These are phyloP conservation scores for Physocephala rufipes DNA, from an alignment of 2,888 invertebrate species.

Conservation along the genomic window DNA sequence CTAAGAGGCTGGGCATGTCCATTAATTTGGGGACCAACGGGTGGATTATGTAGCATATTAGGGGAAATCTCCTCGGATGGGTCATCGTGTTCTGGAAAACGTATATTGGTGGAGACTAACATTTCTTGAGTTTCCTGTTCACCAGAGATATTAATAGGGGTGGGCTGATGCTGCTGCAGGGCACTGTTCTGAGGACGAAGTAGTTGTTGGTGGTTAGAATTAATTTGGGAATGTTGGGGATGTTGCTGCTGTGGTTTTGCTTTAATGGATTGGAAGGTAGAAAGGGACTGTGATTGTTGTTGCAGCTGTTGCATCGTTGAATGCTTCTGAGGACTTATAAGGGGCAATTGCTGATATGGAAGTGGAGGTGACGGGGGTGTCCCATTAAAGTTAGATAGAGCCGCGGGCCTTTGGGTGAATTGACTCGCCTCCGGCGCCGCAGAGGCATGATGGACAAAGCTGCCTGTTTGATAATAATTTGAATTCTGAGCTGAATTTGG, in stretches of 20 bases:
- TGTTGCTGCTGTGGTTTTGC: slow-evolving; percentile 31
- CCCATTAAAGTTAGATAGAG: slow-evolving; percentile 38
- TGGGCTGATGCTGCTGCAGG: slow-evolving; percentile 1
- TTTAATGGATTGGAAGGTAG: slow-evolving; percentile 16
- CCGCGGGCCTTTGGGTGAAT: slow-evolving; percentile 32
- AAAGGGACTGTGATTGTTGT: slow-evolving; percentile 44
- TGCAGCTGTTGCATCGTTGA: slow-evolving; percentile 38
- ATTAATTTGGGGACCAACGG: slow-evolving; percentile 56
- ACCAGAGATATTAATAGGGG: slow-evolving; percentile 6
- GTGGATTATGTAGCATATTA: slow-evolving; percentile 48
- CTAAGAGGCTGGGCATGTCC: slow-evolving; percentile 64
- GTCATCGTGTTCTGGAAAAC: slow-evolving; percentile 60
- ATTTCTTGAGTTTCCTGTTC: slow-evolving; percentile 59
- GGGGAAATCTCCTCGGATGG: slow-evolving; percentile 51
- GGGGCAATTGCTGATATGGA: slow-evolving; percentile 57
- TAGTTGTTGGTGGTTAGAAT: background rate
- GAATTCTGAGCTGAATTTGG: slow-evolving; percentile 44
- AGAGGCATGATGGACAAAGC: slow-evolving; percentile 30
- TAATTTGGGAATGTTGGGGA: background rate
- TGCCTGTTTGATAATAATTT: slow-evolving; percentile 52
- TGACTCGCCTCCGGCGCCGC: slow-evolving; percentile 31
- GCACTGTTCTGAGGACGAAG: slow-evolving; percentile 4
- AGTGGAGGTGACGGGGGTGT: slow-evolving; percentile 55
- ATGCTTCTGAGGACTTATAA: slow-evolving; percentile 48
- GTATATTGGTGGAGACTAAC: slow-evolving; percentile 62